Percentiles rank a stretch among this genome's conserved stretches.
Evolutionary conservation across 1,140 invertebrate genomes (phyloP).

Genomic region (Sarcophaga bullata): DNA sequence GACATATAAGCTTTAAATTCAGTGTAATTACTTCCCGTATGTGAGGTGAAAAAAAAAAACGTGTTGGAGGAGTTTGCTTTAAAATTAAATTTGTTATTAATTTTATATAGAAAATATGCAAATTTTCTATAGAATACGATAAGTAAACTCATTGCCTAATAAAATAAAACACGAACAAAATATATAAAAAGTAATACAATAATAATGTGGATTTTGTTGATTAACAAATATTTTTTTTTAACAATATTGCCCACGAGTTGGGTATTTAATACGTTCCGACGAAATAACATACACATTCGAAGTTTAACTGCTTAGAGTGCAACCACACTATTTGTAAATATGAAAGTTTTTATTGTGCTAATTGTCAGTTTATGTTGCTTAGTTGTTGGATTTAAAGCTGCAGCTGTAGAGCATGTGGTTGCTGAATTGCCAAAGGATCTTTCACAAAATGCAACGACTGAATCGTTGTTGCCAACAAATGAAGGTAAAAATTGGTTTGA

Average conservation of each 20-base stretch:
- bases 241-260: not conserved
- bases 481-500: constrained; percentile 19
- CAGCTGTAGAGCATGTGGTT: constrained; percentile 47
- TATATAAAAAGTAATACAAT: not conserved
- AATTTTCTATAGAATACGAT: constrained; percentile 23
- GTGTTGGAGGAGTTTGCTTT: constrained; percentile 18
- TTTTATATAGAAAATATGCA: constrained; percentile 20
- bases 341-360: constrained; percentile 22
- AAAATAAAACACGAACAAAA: constrained; percentile 9
- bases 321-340: not conserved
- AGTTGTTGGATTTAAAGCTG: constrained; percentile 38
- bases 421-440: constrained; percentile 53
- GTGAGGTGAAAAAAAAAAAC: not conserved
- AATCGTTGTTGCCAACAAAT: not conserved
- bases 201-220: constrained; percentile 21
- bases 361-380: constrained; percentile 65
- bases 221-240: constrained; percentile 1
- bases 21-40: constrained; percentile 35
- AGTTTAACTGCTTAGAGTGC: not conserved
- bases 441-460: constrained; percentile 15
- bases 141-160: not conserved
- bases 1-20: not conserved
- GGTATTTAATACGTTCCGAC: not conserved
- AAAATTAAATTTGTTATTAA: not conserved
- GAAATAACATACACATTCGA: not conserved